Percentiles rank a stretch among this genome's conserved stretches.
These are phyloP conservation scores for Octopus bimaculoides DNA, from an alignment of 1,140 invertebrate genomes.

Conservation along the genomic window DNA sequence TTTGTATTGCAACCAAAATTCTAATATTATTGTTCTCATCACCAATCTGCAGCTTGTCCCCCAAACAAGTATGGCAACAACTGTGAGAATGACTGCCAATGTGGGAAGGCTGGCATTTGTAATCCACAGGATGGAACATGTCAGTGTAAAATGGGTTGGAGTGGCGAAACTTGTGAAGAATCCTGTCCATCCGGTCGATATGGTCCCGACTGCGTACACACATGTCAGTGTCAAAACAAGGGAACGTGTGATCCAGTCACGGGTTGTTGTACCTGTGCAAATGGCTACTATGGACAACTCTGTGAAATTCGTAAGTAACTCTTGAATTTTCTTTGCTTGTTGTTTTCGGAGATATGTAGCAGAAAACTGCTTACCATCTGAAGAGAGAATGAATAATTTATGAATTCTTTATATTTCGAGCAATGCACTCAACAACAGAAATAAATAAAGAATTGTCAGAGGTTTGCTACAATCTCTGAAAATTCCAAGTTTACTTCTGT, in stretches of 20 bases:
- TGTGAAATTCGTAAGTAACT: slow-evolving; percentile 49
- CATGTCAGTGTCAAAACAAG: slow-evolving; percentile 72
- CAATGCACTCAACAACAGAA: too few relatives aligned
- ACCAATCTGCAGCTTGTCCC: slow-evolving; percentile 62
- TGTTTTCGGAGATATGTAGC: not conserved
- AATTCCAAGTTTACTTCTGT: too few relatives aligned
- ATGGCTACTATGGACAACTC: slow-evolving; percentile 55
- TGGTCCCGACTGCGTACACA: slow-evolving; percentile 67
- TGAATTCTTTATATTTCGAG: too few relatives aligned
- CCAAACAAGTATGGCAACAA: slow-evolving; percentile 71
- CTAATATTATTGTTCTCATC: too few relatives aligned
- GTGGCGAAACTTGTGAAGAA: slow-evolving; percentile 67
- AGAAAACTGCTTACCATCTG: too few relatives aligned
- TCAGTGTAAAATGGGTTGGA: slow-evolving; percentile 77
- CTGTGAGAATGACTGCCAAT: slow-evolving; percentile 77
- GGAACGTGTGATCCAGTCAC: slow-evolving; percentile 51
- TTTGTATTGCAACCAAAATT: too few relatives aligned
- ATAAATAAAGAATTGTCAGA: too few relatives aligned
- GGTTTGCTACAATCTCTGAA: too few relatives aligned
- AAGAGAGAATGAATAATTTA: too few relatives aligned
- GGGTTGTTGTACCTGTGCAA: slow-evolving; percentile 57
- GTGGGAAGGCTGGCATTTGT: slow-evolving; percentile 79
- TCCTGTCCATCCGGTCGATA: slow-evolving; percentile 54
- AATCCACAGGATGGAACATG: slow-evolving; percentile 75
- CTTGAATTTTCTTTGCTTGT: not conserved